A percentile compares a stretch with the other conserved stretches of the same genome.
These are phyloP conservation scores for Polypedilum vanderplanki DNA, from an alignment of 1,140 invertebrate species.

Conservation along the genomic window DNA sequence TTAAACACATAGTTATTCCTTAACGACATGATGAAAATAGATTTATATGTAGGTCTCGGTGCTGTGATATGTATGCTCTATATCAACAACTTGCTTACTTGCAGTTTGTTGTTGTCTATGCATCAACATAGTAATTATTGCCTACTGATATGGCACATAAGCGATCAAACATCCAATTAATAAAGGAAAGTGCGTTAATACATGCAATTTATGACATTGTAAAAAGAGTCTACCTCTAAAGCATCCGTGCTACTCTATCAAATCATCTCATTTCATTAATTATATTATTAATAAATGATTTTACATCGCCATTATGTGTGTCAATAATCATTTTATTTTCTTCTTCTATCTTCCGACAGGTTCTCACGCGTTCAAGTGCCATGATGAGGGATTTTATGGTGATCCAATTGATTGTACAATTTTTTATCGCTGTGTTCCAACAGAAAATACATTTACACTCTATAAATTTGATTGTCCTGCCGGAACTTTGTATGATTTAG, in stretches of 20 bases:
- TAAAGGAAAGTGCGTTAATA: no score
- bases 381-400: slow-evolving; percentile 58
- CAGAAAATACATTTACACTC: slow-evolving; percentile 43
- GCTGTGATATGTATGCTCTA: no score
- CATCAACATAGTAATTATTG: no score
- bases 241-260: background rate
- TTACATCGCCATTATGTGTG: background rate
- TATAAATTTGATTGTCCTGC: slow-evolving; percentile 44
- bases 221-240: background rate
- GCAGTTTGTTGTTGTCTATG: no score
- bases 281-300: background rate
- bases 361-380: background rate
- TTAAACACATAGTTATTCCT: background rate
- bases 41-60: background rate
- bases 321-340: background rate
- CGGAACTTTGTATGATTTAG: slow-evolving; percentile 46
- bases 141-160: no score
- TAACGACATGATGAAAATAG: background rate
- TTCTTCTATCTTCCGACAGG: background rate
- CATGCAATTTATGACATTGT: no score
- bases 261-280: background rate
- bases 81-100: no score
- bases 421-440: slow-evolving; percentile 52
- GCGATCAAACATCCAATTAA: no score
- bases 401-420: slow-evolving; percentile 52